Evolutionary conservation across 2,888 invertebrate genomes (phyloP), one percentile per base, ranked within the genome.

Genomic region (Volucella inflata): DNA sequence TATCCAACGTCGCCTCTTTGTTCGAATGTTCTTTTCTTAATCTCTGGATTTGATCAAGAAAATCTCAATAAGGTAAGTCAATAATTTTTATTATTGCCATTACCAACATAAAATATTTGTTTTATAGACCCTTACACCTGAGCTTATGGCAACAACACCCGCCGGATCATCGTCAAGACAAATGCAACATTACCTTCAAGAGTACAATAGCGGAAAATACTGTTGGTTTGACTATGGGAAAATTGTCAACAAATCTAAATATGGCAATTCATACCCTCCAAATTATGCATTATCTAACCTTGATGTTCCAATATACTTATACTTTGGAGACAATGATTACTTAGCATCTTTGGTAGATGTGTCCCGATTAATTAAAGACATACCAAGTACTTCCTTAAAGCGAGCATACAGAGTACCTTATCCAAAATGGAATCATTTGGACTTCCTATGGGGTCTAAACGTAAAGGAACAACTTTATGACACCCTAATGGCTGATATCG

Each of bases 301-400:
- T 2, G 87, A 88, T 10, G 89, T 89, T 0, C 90, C 90, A 1
- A 80, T 87, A 0, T 90, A 90, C 60, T 75, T 90, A 3, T 90
- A 90, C 64, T 90, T 90, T 72, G 89, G 90, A 16, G 90, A 90
- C 46, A 90, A 90, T 17, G 90, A 90, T 44, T 90, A 90, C 44
- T 88, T 90, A 14, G 88, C 90, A 9, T 88, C 89, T n/a, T 55
- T 90, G 1, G 88, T 90, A 0, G 90, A 90, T 67, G 90, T 90
- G 8, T 90, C 90, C 21, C 68, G 57, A n/a, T 83, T 90, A n/a
- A 87, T 89, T 1, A 68, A 68, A 11, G 64, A 71, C 4, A 72
- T 90, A 72, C 83, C 87, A 8, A 87, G 85, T 0, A 38, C 88
- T 0, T 88, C 89, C 2, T 8, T 91, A 9, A 67, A 84, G n/a